Conservation (phyloP, 2,797 vertebrate species). For the Mionectes olivaceus region DNA sequence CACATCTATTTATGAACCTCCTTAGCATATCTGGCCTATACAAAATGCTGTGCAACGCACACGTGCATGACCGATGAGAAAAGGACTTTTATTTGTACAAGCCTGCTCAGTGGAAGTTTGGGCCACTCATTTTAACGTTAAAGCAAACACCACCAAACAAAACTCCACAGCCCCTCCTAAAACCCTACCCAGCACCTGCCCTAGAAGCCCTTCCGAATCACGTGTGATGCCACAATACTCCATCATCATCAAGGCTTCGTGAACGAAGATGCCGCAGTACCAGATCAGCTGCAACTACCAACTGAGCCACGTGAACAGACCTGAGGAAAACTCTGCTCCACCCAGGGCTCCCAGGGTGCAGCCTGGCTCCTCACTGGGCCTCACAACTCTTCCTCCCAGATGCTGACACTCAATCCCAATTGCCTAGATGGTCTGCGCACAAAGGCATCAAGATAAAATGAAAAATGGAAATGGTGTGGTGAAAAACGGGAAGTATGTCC, state of each 20-base stretch:
- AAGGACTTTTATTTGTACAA: background rate
- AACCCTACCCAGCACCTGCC: background rate
- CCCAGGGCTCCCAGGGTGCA: background rate
- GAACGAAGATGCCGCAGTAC: background rate
- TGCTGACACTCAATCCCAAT: background rate
- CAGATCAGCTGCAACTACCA: background rate
- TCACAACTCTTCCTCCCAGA: background rate
- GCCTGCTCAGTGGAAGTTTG: background rate
- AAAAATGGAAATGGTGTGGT: fast-evolving
- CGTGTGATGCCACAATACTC: fast-evolving
- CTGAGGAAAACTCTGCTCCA: background rate
- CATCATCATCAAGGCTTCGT: too few relatives aligned
- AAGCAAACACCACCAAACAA: background rate
- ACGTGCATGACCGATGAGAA: background rate
- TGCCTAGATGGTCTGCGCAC: background rate
- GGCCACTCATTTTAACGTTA: background rate
- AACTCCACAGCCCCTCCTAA: background rate
- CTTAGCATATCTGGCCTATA: background rate
- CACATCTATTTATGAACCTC: background rate
- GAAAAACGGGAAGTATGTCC: background rate
- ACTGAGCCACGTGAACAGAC: background rate
- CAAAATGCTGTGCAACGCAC: background rate
- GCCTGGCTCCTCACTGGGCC: background rate
- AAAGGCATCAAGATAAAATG: background rate
- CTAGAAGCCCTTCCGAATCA: background rate